A percentile compares a stretch with the other conserved stretches of the same genome.
phyloP scores from a whole-genome alignment of 2,797 vertebrate species.

The Leptoclinus maculatus region DNA sequence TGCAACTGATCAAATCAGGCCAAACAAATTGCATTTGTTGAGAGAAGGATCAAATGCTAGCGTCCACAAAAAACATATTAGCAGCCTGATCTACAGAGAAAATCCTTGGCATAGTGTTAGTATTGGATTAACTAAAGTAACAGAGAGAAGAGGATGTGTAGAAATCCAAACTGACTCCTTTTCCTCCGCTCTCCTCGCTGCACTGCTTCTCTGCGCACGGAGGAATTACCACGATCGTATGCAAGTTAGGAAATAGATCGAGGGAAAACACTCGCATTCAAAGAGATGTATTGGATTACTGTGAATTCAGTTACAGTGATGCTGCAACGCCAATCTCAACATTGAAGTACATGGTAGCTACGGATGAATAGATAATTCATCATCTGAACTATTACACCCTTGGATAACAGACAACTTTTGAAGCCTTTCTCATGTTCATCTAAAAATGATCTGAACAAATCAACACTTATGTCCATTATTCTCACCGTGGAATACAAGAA shows the following conservation, averaged over 20 bases:
- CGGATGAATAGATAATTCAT: slow-evolving; percentile 51
- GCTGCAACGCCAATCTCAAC: slow-evolving; percentile 59
- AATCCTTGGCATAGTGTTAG: slow-evolving; percentile 82
- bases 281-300: slow-evolving; percentile 63
- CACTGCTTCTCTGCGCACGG: slow-evolving; percentile 39
- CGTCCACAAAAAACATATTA: slow-evolving; percentile 93
- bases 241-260: slow-evolving; percentile 36
- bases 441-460: slow-evolving; percentile 54
- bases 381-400: slow-evolving; percentile 40
- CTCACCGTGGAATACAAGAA: slow-evolving; percentile 54
- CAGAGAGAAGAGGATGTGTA: slow-evolving; percentile 61
- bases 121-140: slow-evolving; percentile 83
- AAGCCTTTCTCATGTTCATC: slow-evolving; percentile 45
- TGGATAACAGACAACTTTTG: slow-evolving; percentile 47
- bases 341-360: slow-evolving; percentile 29
- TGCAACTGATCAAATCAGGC: slow-evolving; percentile 94
- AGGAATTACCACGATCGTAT: slow-evolving; percentile 52
- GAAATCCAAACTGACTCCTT: slow-evolving; percentile 76
- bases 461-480: slow-evolving; percentile 56
- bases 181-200: slow-evolving; percentile 46
- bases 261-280: slow-evolving; percentile 38
- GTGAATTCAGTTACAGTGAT: slow-evolving; percentile 45
- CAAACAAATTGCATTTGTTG: slow-evolving; percentile 96
- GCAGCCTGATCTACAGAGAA: slow-evolving; percentile 84
- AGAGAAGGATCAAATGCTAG: slow-evolving; percentile 88